These are phyloP conservation scores for Crossocerus cetratus DNA, from an alignment of 2,888 invertebrate genomes.

Conservation along the genomic window DNA sequence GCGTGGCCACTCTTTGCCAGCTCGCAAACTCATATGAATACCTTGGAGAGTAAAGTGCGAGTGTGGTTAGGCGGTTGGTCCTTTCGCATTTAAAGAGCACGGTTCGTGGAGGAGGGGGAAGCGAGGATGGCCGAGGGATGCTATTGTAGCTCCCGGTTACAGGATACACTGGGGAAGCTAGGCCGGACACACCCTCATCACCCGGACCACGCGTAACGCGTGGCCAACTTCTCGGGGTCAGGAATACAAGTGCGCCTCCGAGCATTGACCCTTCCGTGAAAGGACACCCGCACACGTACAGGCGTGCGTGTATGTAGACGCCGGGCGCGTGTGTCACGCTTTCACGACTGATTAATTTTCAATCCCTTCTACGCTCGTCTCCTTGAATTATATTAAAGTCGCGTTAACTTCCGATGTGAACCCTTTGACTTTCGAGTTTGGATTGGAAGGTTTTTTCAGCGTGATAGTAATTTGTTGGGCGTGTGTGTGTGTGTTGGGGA, in stretches of 20 bases:
- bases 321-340: constrained; percentile 27
- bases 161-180: not conserved
- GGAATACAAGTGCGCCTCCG: constrained; percentile 46
- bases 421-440: too few species aligned
- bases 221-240: constrained; percentile 40
- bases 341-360: constrained; percentile 45
- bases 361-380: constrained; percentile 15
- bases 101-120: not conserved
- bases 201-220: constrained; percentile 21
- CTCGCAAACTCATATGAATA: too few species aligned
- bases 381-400: not conserved
- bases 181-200: constrained; percentile 5
- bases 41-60: too few species aligned
- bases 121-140: too few species aligned
- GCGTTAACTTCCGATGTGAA: not conserved
- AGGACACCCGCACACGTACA: constrained; percentile 31
- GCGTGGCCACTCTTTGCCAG: too few species aligned
- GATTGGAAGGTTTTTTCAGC: too few species aligned
- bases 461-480: too few species aligned
- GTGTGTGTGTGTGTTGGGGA: too few species aligned
- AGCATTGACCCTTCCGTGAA: constrained; percentile 51
- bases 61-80: too few species aligned
- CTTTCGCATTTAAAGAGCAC: not conserved
- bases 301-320: constrained; percentile 19
- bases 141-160: too few species aligned